phyloP scores from a whole-genome alignment of 2,113 vertebrate species.

The Cololabis saira region DNA sequence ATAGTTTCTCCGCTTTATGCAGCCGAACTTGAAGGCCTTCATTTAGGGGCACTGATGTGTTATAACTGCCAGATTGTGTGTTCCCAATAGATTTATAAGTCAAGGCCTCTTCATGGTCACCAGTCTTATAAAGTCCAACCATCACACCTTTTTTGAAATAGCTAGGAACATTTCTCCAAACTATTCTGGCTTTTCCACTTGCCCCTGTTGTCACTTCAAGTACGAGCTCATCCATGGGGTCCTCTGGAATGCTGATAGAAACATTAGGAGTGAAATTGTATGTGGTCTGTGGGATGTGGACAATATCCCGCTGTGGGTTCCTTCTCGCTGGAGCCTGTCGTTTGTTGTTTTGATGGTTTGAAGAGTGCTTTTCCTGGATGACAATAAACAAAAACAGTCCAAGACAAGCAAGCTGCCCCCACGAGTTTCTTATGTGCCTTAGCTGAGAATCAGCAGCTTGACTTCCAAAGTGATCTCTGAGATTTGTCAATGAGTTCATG shows the following conservation, averaged over 20 bases:
- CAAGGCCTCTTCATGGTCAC: background rate
- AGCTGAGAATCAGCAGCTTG: conserved; percentile 13
- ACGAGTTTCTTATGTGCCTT: conserved; percentile 26
- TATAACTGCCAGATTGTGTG: conserved; percentile 6
- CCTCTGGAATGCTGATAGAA: rapidly evolving
- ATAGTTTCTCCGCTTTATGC: conserved; percentile 22
- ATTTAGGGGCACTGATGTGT: conserved; percentile 50
- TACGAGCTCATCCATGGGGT: background rate
- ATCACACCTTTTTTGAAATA: conserved; percentile 10
- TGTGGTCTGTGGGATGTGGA: conserved; percentile 27
- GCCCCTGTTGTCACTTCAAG: conserved; percentile 33
- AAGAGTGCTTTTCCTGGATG: conserved; percentile 27
- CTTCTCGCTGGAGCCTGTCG: background rate
- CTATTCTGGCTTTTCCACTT: conserved; percentile 47
- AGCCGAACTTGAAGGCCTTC: conserved; percentile 53
- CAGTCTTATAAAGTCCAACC: conserved; percentile 28
- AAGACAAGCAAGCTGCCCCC: conserved; percentile 56
- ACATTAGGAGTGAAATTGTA: background rate
- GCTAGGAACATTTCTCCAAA: conserved; percentile 31
- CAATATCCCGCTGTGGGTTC: conserved; percentile 17
- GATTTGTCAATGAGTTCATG: background rate
- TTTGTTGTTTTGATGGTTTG: conserved; percentile 1
- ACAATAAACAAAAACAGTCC: conserved; percentile 66
- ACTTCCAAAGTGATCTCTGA: conserved; percentile 47
- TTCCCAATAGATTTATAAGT: conserved; percentile 5